Evolutionary conservation across 1,140 invertebrate species (phyloP).

Genomic region (Teleopsis dalmanni): DNA sequence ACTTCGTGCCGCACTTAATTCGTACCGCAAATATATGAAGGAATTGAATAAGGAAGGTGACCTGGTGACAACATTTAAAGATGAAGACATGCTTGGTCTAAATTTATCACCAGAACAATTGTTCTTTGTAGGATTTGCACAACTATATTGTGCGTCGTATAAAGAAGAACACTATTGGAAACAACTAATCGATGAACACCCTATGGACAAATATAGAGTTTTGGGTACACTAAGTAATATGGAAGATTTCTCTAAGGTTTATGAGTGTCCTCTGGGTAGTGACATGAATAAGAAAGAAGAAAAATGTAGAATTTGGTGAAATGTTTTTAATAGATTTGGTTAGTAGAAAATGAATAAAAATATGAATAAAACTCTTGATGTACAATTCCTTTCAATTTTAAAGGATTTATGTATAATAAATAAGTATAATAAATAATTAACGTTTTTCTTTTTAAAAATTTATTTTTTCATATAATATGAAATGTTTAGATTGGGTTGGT

Average conservation of each 20-base stretch:
- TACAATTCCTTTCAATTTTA: too few relatives aligned
- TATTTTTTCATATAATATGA: too few relatives aligned
- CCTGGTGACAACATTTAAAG: constrained; percentile 40
- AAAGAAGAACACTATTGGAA: constrained; percentile 32
- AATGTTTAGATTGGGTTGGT: too few relatives aligned
- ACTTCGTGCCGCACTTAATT: constrained; percentile 77
- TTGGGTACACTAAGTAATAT: constrained; percentile 61
- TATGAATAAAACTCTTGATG: too few relatives aligned
- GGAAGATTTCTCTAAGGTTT: constrained; percentile 56
- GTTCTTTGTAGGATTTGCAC: constrained; percentile 87
- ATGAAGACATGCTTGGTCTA: constrained; percentile 67
- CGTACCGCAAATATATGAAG: constrained; percentile 52
- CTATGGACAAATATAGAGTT: constrained; percentile 47
- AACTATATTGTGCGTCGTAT: constrained; percentile 47
- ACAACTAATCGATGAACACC: constrained; percentile 26
- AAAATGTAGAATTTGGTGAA: constrained; percentile 33
- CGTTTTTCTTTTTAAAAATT: too few relatives aligned
- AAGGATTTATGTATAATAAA: too few relatives aligned
- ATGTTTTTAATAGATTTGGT: too few relatives aligned
- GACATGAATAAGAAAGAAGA: constrained; percentile 56
- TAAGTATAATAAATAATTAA: too few relatives aligned
- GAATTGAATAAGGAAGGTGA: constrained; percentile 45
- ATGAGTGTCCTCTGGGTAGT: constrained; percentile 52
- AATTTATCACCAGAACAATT: constrained; percentile 76
- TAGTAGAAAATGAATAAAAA: too few relatives aligned